phyloP scores from a whole-genome alignment of 2,113 vertebrate genomes.

The Fregata magnificens region DNA sequence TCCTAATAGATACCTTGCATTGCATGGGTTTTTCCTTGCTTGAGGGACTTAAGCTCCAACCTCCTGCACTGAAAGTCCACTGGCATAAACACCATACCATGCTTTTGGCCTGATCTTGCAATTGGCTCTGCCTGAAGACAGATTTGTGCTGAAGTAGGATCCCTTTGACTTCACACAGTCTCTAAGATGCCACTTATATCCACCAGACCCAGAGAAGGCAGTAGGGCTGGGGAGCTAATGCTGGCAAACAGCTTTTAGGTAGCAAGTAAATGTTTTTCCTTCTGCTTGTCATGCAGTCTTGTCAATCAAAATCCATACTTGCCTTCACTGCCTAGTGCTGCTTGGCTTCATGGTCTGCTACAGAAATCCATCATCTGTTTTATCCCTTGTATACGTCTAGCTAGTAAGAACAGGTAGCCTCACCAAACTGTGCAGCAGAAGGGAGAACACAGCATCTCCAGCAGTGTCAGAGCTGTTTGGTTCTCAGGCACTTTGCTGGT shows the following conservation, averaged over 20 bases:
- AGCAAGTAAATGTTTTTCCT: background rate
- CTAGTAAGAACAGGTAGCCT: background rate
- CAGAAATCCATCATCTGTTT: conserved; percentile 2
- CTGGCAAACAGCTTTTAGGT: background rate
- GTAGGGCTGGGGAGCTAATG: background rate
- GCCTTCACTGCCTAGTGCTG: background rate
- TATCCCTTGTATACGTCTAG: background rate
- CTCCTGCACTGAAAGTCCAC: background rate
- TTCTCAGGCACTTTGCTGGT: background rate
- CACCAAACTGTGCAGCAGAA: background rate
- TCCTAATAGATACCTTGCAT: background rate
- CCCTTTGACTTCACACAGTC: background rate
- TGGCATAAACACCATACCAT: background rate
- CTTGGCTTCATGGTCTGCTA: background rate
- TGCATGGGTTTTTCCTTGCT: background rate
- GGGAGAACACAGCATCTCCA: background rate
- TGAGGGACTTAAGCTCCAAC: background rate
- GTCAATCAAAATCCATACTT: background rate
- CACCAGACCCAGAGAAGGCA: background rate
- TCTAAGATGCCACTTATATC: background rate
- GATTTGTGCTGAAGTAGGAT: background rate
- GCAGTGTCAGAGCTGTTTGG: background rate
- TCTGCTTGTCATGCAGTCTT: background rate
- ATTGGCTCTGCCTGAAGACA: background rate
- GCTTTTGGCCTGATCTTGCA: background rate